Percentiles rank a stretch among this genome's conserved stretches.
Evolutionary conservation across 2,888 invertebrate species (phyloP).

Genomic region (Halictus quadricinctus): DNA sequence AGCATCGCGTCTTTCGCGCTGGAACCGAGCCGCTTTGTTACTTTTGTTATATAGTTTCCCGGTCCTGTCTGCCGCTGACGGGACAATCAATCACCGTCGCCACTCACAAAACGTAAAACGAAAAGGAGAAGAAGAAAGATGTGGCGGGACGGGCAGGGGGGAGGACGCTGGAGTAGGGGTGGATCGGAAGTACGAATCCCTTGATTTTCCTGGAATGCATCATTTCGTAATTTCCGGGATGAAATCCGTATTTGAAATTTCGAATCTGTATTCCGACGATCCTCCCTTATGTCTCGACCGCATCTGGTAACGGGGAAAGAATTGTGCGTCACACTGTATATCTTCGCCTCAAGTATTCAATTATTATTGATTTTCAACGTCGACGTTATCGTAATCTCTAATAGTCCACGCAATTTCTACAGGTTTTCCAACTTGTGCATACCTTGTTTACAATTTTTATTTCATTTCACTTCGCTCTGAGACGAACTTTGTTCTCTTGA

Average conservation of each 20-base stretch:
- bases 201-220: slow-evolving; percentile 43
- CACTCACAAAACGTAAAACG: slow-evolving; percentile 73
- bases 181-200: slow-evolving; percentile 35
- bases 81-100: slow-evolving; percentile 81
- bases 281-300: neutral
- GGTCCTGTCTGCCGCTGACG: slow-evolving; percentile 78
- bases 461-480: no score
- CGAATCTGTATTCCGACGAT: neutral
- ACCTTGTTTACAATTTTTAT: no score
- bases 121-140: slow-evolving; percentile 67
- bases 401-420: neutral
- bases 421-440: no score
- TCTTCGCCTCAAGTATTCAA: neutral
- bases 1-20: slow-evolving; percentile 62
- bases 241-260: slow-evolving; percentile 1
- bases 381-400: no score
- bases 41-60: slow-evolving; percentile 75
- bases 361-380: neutral
- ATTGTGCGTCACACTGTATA: neutral
- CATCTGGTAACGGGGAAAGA: neutral
- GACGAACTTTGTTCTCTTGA: no score
- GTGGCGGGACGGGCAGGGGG: slow-evolving; percentile 10
- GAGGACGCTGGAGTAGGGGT: neutral
- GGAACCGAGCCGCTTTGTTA: slow-evolving; percentile 74
- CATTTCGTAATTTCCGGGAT: slow-evolving; percentile 41